Base-by-base conservation (phyloP, 2,113 vertebrate species). In the Peromyscus californicus region DNA sequence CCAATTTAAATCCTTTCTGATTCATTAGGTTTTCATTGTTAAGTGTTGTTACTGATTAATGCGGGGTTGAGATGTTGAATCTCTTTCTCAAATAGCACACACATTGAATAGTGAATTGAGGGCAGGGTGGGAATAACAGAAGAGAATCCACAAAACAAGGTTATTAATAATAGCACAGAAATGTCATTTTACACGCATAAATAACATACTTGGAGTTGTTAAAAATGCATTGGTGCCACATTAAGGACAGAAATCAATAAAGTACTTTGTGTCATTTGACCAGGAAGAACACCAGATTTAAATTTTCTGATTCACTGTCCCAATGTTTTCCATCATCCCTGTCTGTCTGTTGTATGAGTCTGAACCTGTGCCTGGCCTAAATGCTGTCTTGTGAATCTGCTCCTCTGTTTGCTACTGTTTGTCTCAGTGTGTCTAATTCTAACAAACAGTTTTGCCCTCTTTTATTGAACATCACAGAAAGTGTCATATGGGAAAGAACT, bases 1-100 rank as follows among this genome's bases (percentile, higher is more conserved):
- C 91, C 69, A 97, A 95, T 95, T 93, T 96, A 95, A 75, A 82
- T 0, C 54, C 91, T 90, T 94, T 96, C 90, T 93, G 42, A 84
- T 98, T 98, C 74, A 93, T 95, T 97, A 80, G 21, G 45, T 90
- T 97, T 96, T 39, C 33, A 31, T 0, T 78, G 75, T 92, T 97
- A 87, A 95, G 69, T 76, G 78, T 78, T 57, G 70, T 39, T n/a
- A 94, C 83, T 95, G 61, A 94, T 97, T 96, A 86, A 75, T 69
- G 93, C 90, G 19, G 61, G 36, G 67, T 15, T 87, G 31, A 96
- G 82, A 69, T 1, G 33, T 3, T 63, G 83, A 39, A n/a, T 90
- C 11, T n/a, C 39, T 82, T 82, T 92, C 79, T 74, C 88, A 86
- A 90, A 91, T 11, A 93, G 39, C 65, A 88, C 26, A 84, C 57